Percentiles rank a stretch among this genome's conserved stretches.
phyloP scores from a whole-genome alignment of 1,140 invertebrate genomes.

The Oedothorax gibbosus region DNA sequence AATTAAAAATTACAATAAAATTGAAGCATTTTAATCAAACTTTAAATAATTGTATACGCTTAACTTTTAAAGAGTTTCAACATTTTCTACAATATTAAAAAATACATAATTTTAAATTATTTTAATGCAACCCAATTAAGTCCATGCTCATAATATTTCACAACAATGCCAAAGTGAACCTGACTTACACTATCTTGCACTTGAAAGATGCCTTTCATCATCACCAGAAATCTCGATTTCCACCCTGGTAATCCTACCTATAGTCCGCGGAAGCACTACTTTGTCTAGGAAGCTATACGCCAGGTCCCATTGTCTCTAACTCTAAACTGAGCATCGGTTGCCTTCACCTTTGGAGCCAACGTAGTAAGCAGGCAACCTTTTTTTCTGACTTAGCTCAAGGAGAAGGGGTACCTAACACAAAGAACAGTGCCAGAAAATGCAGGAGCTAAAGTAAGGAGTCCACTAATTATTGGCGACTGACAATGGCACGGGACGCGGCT shows the following conservation, averaged over 20 bases:
- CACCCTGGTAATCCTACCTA: too few species aligned
- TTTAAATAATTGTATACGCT: too few species aligned
- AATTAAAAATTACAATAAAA: too few species aligned
- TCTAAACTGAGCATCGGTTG: conserved; percentile 60
- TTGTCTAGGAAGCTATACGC: conserved; percentile 38
- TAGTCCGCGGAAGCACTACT: conserved; percentile 7
- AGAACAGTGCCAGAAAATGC: conserved; percentile 58
- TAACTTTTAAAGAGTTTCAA: too few species aligned
- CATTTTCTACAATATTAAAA: too few species aligned
- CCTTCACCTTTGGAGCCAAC: conserved; percentile 59
- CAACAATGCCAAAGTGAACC: neutral
- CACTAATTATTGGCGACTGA: conserved; percentile 59
- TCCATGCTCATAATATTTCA: too few species aligned
- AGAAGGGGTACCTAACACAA: conserved; percentile 55
- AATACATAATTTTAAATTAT: too few species aligned
- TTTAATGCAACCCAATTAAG: too few species aligned
- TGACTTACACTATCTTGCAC: conserved; percentile 52
- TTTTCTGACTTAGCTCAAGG: conserved; percentile 47
- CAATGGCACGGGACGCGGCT: conserved; percentile 37
- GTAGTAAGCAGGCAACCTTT: conserved; percentile 57
- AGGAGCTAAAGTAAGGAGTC: conserved; percentile 58
- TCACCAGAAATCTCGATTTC: conserved; percentile 24
- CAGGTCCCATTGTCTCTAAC: conserved; percentile 55
- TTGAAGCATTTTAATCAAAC: too few species aligned
- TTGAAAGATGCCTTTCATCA: conserved; percentile 56